Conservation (phyloP, 35 echinoderm and acorn worm species). For the Eucidaris tribuloides region DNA sequence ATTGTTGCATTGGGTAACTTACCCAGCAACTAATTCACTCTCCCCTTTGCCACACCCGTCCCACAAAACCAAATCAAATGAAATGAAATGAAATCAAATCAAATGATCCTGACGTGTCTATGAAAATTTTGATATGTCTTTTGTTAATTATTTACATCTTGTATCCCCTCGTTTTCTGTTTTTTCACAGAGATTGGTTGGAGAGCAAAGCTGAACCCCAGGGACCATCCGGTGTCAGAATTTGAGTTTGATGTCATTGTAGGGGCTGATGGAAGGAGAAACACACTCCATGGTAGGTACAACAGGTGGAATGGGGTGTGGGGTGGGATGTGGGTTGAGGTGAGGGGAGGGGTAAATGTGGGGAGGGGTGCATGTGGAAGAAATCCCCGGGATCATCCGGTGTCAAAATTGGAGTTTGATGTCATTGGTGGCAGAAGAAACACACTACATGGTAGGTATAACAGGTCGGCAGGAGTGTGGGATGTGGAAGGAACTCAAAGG, state of each 20-base stretch:
- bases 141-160: neutral
- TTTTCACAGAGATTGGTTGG: constrained; percentile 84
- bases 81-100: too few relatives aligned
- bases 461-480: neutral
- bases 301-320: too few relatives aligned
- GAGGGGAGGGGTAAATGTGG: too few relatives aligned
- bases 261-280: constrained; percentile 97
- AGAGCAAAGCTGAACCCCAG: constrained; percentile 67
- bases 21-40: too few relatives aligned
- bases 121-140: too few relatives aligned
- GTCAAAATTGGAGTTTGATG: constrained; percentile 94
- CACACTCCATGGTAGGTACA: constrained; percentile 77
- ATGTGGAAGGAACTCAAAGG: too few relatives aligned
- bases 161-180: neutral
- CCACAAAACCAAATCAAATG: too few relatives aligned
- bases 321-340: too few relatives aligned
- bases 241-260: constrained; percentile 92
- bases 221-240: constrained; percentile 87
- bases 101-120: too few relatives aligned
- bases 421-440: constrained; percentile 92
- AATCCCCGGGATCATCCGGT: constrained; percentile 76
- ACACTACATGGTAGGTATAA: constrained; percentile 66
- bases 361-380: too few relatives aligned
- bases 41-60: too few relatives aligned
- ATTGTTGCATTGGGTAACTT: too few relatives aligned